Evolutionary conservation across 2,113 vertebrate genomes (phyloP).

Genomic region (Lathamus discolor): DNA sequence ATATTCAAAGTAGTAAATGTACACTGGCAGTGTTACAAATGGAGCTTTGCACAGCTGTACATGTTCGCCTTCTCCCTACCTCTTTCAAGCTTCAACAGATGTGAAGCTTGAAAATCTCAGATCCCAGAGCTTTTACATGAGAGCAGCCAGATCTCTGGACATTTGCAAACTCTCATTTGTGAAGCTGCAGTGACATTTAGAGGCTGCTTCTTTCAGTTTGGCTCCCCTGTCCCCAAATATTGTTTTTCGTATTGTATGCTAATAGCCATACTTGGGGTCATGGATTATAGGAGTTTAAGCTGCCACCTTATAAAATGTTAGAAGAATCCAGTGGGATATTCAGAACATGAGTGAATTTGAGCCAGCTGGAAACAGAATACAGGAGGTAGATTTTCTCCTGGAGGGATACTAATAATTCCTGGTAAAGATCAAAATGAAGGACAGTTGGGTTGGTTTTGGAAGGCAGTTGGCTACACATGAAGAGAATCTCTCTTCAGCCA

Average conservation of each 20-base stretch:
- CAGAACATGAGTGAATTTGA: conserved; percentile 40
- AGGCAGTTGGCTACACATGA: background rate
- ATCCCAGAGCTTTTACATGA: background rate
- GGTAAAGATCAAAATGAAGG: conserved; percentile 53
- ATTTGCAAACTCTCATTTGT: background rate
- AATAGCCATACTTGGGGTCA: background rate
- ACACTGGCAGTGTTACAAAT: background rate
- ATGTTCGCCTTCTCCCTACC: background rate
- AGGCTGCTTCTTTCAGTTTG: background rate
- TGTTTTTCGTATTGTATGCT: background rate
- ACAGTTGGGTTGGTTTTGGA: conserved; percentile 28
- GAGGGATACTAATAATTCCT: conserved; percentile 43
- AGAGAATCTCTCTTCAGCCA: background rate
- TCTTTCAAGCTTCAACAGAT: background rate
- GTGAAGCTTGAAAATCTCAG: background rate
- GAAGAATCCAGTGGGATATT: conserved; percentile 38
- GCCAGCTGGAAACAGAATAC: conserved; percentile 56
- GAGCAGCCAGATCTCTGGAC: background rate
- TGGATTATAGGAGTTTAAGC: background rate
- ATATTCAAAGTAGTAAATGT: background rate
- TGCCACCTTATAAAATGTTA: conserved; percentile 42
- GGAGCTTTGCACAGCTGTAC: background rate
- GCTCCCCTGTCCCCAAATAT: background rate
- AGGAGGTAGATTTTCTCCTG: conserved; percentile 53
- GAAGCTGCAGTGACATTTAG: background rate